Evolutionary conservation across 2,113 vertebrate genomes (phyloP), one percentile per base, ranked within the genome.

Genomic region (Octodon degus): DNA sequence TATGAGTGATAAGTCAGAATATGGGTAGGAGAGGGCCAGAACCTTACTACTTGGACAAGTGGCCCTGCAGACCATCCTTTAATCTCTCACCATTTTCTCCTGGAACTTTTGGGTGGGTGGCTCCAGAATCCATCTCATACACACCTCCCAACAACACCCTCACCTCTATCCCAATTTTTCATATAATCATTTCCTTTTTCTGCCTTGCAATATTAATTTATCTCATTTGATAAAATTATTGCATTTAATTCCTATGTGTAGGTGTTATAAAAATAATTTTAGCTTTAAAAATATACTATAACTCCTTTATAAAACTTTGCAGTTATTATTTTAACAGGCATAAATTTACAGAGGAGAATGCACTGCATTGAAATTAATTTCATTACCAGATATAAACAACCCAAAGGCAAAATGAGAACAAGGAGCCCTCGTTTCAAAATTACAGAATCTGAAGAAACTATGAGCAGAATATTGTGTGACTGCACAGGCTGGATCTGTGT

Each of bases 301-400:
- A 83, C 19, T 80, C 10, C 16, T 53, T 91, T 50, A 82, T 62
- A 22, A 55, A 80, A 89, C 9, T 88, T 32, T 87, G 53, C 58
- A 89, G 22, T 62, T 20, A 91, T 95, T 80, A 25, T 6, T 17
- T 74, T 95, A 81, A 30, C n/a, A 86, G 72, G 10, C 60, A 55
- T 17, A 91, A 27, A 24, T 91, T 68, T 93, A 95, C 3, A 63
- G 2, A 27, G 30, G 32, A 84, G 19, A 43, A 19, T 81, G 80
- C 63, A 72, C 7, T 24, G 1, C 47, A 30, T 88, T 93, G 81
- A 14, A 81, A 86, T 89, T 72, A 62, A 74, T 32, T 55, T 65
- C 68, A 55, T 90, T n/a, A 77, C 53, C 20, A 79, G 43, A 0
- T 8, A 34, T n/a, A 90, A 17, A 58, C 24, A 67, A 14, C 10